Evolutionary conservation across 2,113 vertebrate species (phyloP), one percentile per base, ranked within the genome.

Genomic region (Capreolus pygargus): DNA sequence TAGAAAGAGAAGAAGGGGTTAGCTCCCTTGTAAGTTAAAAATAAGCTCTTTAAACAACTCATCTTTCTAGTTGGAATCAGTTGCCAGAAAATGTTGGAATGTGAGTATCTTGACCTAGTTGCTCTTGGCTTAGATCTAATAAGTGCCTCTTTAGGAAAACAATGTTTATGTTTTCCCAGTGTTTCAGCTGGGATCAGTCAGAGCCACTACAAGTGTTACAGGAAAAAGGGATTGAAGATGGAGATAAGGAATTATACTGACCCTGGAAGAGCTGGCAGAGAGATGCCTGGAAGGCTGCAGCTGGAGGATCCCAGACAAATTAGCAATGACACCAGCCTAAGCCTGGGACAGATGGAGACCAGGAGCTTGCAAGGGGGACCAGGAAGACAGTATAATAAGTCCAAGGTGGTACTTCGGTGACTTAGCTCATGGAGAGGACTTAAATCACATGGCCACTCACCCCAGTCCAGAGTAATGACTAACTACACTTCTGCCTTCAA

Each of bases 201-300:
- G 89, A 96, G 89, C 45, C 67, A 28, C 85, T 39, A 1, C 52
- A 50, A 36, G 25, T 61, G 27, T 89, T 86, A 89, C 1, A 93
- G 89, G 95, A 96, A 70, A n/a, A 43, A 92, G 54, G 89, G 45
- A 45, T 64, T 95, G 74, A 52, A 43, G 86, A 50, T 90, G 86
- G 89, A 97, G 79, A 82, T 95, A 5, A 61, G 91, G 55, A 78
- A 17, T 95, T 83, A 78, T 3, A 2, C 17, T 27, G 57, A 74
- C 33, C 23, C 5, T 17, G 89, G 30, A 55, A 79, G 45, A 83
- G 60, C 83, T 52, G 70, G 10, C 27, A 8, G 36, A 64, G 13
- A 3, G 11, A 50, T 15, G 2, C 60, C 57, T 57, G 16, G 36
- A 28, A 86, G 39, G 39, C 19, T 47, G 45, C 13, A 57, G 36